Base-by-base conservation (phyloP, 2,113 vertebrate genomes). In the Ailuropoda melanoleuca region DNA sequence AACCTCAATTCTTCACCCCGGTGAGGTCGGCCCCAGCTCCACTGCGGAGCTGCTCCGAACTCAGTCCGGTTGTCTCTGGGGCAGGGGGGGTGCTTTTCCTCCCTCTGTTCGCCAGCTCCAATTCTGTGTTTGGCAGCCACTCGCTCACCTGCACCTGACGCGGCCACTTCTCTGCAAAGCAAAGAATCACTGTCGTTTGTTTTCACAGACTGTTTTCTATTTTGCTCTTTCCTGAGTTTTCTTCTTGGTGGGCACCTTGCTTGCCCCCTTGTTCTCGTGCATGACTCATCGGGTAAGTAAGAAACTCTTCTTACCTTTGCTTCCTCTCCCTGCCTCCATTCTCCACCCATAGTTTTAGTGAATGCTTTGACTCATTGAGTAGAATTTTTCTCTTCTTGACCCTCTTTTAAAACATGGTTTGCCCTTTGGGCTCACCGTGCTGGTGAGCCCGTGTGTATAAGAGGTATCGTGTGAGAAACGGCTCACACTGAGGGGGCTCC, bases 71-170 rank as follows among this genome's bases (percentile, higher is more conserved):
- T 1, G 1, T 1, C 12, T 8, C 13, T 0, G 0, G 37, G 43
- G 24, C 4, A 0, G 37, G 55, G 14, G 12, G 1, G 0, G 9
- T 10, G 23, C n/a, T 21, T 9, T 3, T 2, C 2, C 9, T 1
- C 0, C 2, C 0, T 15, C 14, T 19, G 15, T 10, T 7, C 2
- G 46, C 0, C 21, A 3, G 21, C 23, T 31, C 0, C 0, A 11
- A 4, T 3, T 4, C 8, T 8, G 3, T 31, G 0, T 7, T 1
- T 0, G 7, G 4, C 4, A 0, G 3, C 23, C 29, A 1, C 15
- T 26, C 26, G 21, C 34, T 62, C 56, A 7, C 60, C 37, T 74
- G 70, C 8, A 10, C 43, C 26, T 8, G 26, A 48, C 43, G 8
- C 8, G 4, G 74, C 43, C 26, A 7, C 74, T 4, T 18, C 60